These are phyloP conservation scores for Typhlichthys eigenmanni DNA, from an alignment of 2,797 vertebrate species.

Conservation along the genomic window DNA sequence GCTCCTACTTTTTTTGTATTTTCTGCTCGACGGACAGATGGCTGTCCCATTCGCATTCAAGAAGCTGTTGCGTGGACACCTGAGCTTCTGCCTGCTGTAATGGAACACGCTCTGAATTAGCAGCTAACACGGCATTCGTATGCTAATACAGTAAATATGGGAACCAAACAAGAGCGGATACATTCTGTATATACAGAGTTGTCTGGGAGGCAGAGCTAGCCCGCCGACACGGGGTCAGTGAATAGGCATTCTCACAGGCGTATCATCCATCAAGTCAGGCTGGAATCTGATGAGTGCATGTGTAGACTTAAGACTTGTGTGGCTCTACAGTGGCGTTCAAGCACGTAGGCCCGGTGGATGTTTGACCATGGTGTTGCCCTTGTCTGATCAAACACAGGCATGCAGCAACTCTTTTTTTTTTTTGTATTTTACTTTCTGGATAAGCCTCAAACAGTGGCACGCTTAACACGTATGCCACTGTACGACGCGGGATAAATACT, in stretches of 20 bases:
- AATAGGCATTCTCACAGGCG: slow-evolving; percentile 42
- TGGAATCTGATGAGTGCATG: slow-evolving; percentile 62
- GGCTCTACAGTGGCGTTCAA: slow-evolving; percentile 45
- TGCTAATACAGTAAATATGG: slow-evolving; percentile 24
- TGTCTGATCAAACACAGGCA: slow-evolving; percentile 40
- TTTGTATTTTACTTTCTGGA: slow-evolving; percentile 29
- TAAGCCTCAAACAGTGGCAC: slow-evolving; percentile 62
- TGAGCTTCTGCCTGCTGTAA: slow-evolving; percentile 3
- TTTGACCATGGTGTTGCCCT: slow-evolving; percentile 46
- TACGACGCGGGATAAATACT: slow-evolving; percentile 56
- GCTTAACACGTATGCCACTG: slow-evolving; percentile 56
- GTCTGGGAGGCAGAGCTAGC: slow-evolving; percentile 48
- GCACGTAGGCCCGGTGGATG: slow-evolving; percentile 51
- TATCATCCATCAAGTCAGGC: slow-evolving; percentile 67
- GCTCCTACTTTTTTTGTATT: slow-evolving; percentile 33
- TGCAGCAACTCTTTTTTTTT: slow-evolving; percentile 20
- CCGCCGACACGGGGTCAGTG: slow-evolving; percentile 57
- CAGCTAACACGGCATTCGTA: slow-evolving; percentile 3
- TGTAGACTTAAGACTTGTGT: slow-evolving; percentile 50
- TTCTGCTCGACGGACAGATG: slow-evolving; percentile 49
- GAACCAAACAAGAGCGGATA: slow-evolving; percentile 30
- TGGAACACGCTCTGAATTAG: slow-evolving; percentile 30
- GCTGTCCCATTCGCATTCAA: slow-evolving; percentile 33
- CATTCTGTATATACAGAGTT: slow-evolving; percentile 48
- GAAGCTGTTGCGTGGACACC: slow-evolving; percentile 20